Percentiles rank a stretch among this genome's conserved stretches.
phyloP scores from a whole-genome alignment of 2,113 vertebrate species.

The Cichladusa arquata region DNA sequence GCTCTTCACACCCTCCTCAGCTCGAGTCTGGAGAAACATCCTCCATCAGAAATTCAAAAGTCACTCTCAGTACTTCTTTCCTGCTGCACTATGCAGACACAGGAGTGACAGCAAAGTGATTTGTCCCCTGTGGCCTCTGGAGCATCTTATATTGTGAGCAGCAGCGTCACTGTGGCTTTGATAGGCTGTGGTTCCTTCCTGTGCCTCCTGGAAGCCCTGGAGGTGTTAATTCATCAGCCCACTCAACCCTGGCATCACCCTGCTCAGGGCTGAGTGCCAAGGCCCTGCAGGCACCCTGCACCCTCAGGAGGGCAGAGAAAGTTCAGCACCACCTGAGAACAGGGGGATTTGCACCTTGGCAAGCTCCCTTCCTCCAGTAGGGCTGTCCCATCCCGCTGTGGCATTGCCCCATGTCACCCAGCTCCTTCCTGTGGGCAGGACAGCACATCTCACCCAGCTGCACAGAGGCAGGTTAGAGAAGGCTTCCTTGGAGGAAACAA shows the following conservation, averaged over 20 bases:
- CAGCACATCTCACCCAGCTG: fast-evolving
- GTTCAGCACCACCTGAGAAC: fast-evolving
- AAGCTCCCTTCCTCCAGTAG: fast-evolving
- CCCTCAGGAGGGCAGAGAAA: background rate
- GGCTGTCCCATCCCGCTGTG: background rate
- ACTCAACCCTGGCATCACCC: fast-evolving
- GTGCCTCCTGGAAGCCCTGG: background rate
- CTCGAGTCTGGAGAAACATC: background rate
- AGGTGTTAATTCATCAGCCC: background rate
- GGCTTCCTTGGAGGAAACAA: background rate
- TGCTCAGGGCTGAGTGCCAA: background rate
- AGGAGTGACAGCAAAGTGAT: background rate
- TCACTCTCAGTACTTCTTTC: background rate
- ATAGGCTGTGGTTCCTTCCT: background rate
- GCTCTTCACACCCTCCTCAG: background rate
- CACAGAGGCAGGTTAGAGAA: background rate
- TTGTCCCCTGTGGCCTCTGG: background rate
- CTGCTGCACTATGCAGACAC: background rate
- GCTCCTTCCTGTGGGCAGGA: fast-evolving
- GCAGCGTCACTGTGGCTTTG: background rate
- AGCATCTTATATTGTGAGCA: background rate
- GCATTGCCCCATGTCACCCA: fast-evolving
- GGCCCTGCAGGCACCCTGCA: background rate
- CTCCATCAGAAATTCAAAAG: background rate
- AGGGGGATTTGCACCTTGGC: background rate